phyloP scores from a whole-genome alignment of 2,797 vertebrate species.

The Hapalemur alaotrensis region DNA sequence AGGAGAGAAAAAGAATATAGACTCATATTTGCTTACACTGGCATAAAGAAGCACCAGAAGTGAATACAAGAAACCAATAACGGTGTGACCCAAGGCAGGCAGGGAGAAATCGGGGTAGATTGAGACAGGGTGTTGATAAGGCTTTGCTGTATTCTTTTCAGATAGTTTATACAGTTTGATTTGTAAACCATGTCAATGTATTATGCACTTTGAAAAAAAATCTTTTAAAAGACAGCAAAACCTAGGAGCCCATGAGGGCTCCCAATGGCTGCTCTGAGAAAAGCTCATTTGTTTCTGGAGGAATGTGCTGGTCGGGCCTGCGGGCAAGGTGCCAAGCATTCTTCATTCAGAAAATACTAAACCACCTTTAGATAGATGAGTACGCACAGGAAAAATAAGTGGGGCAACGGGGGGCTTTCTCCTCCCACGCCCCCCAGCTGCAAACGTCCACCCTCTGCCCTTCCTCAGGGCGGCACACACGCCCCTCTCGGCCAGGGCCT shows the following conservation, averaged over 20 bases:
- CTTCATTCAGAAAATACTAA: neutral
- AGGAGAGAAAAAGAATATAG: too few relatives aligned
- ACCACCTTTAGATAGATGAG: neutral
- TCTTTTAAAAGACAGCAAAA: neutral
- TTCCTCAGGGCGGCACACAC: neutral
- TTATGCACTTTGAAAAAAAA: neutral
- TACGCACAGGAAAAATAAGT: neutral
- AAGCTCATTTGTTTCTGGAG: constrained; percentile 11
- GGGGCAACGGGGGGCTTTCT: accelerated
- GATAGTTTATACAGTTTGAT: neutral
- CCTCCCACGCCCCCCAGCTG: neutral
- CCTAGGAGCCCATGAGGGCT: neutral
- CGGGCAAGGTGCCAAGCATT: neutral
- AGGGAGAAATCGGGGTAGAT: too few relatives aligned
- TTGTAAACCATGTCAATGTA: neutral
- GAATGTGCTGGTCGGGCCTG: neutral
- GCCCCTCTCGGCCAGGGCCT: accelerated
- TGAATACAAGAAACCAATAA: neutral
- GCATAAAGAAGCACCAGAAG: neutral
- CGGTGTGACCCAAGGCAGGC: neutral
- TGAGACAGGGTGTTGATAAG: neutral
- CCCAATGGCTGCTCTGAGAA: neutral
- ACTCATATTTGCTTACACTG: neutral
- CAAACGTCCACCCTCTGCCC: neutral
- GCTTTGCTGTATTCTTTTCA: neutral